These are phyloP conservation scores for Pluvianellus socialis DNA, from an alignment of 2,113 vertebrate genomes.

Conservation along the genomic window DNA sequence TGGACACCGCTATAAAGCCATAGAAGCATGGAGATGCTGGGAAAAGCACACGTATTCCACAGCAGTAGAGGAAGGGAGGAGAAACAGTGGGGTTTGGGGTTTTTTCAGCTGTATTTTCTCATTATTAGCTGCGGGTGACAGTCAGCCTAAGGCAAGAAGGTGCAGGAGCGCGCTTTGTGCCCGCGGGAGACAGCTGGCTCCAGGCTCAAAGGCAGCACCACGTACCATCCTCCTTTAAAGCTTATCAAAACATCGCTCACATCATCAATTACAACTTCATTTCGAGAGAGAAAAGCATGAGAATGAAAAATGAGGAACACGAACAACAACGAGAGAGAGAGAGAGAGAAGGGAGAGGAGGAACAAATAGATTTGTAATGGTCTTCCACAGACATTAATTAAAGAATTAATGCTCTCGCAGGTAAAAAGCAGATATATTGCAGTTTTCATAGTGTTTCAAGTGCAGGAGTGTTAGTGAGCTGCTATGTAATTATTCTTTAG, in stretches of 20 bases:
- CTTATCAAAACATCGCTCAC: background rate
- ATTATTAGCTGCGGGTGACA: background rate
- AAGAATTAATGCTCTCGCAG: background rate
- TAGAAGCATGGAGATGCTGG: background rate
- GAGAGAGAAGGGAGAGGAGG: background rate
- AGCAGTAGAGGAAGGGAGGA: background rate
- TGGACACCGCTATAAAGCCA: background rate
- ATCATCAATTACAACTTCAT: background rate
- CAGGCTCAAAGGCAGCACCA: accelerated
- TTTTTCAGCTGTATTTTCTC: background rate
- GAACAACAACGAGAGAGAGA: background rate
- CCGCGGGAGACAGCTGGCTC: background rate
- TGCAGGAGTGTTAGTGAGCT: background rate
- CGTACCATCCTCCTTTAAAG: background rate
- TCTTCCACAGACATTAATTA: background rate
- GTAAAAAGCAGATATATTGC: background rate
- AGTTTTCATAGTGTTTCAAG: background rate
- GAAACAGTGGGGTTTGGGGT: background rate
- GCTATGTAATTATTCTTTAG: background rate
- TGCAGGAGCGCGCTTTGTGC: background rate
- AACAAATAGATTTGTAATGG: background rate
- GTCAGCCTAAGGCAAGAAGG: background rate
- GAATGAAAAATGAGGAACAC: background rate
- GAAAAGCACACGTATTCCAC: background rate
- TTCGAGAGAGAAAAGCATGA: accelerated